These are phyloP conservation scores for Ganaspis brasiliensis DNA, from an alignment of 2,888 invertebrate genomes.

Conservation along the genomic window DNA sequence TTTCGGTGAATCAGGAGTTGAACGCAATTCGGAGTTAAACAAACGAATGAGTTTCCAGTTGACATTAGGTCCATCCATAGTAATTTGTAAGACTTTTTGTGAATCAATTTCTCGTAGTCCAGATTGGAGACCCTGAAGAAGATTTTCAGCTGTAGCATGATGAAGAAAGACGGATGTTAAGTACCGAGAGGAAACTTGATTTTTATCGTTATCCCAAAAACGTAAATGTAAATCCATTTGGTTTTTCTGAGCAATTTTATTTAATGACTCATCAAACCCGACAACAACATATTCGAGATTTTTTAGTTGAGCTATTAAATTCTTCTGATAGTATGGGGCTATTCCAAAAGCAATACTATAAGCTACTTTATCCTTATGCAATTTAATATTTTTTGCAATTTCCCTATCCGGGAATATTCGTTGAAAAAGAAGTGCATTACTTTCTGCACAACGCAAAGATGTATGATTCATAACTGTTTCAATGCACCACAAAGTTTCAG, in stretches of 20 bases:
- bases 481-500: constrained; percentile 55
- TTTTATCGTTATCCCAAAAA: constrained; percentile 56
- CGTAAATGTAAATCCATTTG: constrained; percentile 62
- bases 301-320: constrained; percentile 40
- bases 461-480: constrained; percentile 45
- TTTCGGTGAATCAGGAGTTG: constrained; percentile 24
- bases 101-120: constrained; percentile 20
- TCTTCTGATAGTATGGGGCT: constrained; percentile 53
- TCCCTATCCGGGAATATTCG: constrained; percentile 57
- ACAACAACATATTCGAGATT: constrained; percentile 38
- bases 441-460: constrained; percentile 50
- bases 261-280: constrained; percentile 59
- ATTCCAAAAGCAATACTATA: constrained; percentile 56
- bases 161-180: constrained; percentile 56
- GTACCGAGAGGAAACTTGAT: constrained; percentile 55
- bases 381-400: no score
- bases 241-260: constrained; percentile 58
- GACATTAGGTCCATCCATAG: constrained; percentile 56
- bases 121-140: constrained; percentile 52
- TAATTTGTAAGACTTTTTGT: constrained; percentile 51
- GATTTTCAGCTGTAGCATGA: constrained; percentile 56
- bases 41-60: constrained; percentile 52
- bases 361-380: constrained; percentile 55
- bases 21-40: not conserved
- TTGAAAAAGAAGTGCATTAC: constrained; percentile 44